Conservation (phyloP, 2,113 vertebrate species). For the Scatophagus argus region DNA sequence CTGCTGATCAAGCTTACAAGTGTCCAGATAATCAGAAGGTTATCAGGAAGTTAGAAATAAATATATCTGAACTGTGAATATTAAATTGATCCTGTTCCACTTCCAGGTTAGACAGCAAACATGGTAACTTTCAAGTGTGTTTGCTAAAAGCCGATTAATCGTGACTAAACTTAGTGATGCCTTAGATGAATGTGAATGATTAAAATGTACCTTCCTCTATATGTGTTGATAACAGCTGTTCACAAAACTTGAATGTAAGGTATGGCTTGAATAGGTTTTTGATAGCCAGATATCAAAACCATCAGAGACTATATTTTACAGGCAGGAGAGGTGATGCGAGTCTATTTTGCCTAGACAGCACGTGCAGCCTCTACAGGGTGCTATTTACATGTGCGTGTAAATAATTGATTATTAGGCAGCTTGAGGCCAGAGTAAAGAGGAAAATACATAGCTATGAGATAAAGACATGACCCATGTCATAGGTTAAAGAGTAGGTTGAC, state of each 20-base stretch:
- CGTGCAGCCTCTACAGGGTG: not conserved
- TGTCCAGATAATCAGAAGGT: not conserved
- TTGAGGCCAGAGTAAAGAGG: not conserved
- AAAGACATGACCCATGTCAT: not conserved
- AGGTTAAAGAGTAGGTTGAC: not conserved
- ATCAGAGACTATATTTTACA: not conserved
- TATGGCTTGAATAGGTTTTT: not conserved
- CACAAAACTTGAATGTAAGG: not conserved
- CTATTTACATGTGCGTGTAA: conserved; percentile 9
- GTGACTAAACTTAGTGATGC: not conserved
- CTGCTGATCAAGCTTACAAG: not conserved
- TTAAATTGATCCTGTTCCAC: not conserved
- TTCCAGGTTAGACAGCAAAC: not conserved
- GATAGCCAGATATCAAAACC: not conserved
- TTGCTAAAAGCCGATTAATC: not conserved
- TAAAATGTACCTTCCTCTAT: not conserved
- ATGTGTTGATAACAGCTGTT: not conserved
- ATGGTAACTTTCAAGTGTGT: not conserved
- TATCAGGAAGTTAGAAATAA: not conserved
- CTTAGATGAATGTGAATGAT: not conserved
- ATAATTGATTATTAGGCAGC: conserved; percentile 1
- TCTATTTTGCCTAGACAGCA: not conserved
- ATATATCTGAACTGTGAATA: not conserved
- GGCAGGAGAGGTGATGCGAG: not conserved
- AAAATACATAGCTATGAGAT: not conserved